Evolutionary conservation across 2,797 vertebrate species (phyloP).

Genomic region (Zalophus californianus): DNA sequence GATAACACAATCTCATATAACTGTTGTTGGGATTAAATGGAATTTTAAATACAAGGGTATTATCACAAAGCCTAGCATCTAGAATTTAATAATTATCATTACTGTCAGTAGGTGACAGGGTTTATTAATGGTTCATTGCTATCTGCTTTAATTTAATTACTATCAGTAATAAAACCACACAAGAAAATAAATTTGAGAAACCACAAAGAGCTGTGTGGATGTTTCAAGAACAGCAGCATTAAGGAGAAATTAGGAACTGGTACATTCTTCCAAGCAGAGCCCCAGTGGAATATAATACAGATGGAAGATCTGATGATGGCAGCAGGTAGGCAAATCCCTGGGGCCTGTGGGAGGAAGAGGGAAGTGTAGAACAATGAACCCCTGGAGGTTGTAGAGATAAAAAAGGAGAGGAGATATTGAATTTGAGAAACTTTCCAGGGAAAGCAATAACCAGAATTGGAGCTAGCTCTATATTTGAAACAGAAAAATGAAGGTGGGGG

Average conservation of each 20-base stretch:
- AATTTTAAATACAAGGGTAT: background rate
- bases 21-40: background rate
- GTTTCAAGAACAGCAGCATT: background rate
- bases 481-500: background rate
- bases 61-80: background rate
- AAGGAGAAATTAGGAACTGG: background rate
- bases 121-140: background rate
- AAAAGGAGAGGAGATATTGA: background rate
- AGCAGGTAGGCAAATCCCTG: background rate
- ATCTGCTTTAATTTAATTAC: background rate
- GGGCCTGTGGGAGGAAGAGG: background rate
- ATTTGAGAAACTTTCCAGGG: slow-evolving; percentile 9
- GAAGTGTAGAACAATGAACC: too few relatives aligned
- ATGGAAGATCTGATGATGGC: background rate
- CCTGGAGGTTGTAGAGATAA: background rate
- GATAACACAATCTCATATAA: background rate
- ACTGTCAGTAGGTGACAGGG: background rate
- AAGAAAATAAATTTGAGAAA: slow-evolving; percentile 13
- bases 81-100: slow-evolving; percentile 16
- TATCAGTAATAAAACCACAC: background rate
- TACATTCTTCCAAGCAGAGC: background rate
- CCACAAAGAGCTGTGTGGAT: background rate
- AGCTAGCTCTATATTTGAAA: background rate
- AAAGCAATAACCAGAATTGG: background rate
- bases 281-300: background rate